Evolutionary conservation across 2,888 invertebrate species (phyloP), one percentile per base, ranked within the genome.

Genomic region (Ptilodon capucinus): DNA sequence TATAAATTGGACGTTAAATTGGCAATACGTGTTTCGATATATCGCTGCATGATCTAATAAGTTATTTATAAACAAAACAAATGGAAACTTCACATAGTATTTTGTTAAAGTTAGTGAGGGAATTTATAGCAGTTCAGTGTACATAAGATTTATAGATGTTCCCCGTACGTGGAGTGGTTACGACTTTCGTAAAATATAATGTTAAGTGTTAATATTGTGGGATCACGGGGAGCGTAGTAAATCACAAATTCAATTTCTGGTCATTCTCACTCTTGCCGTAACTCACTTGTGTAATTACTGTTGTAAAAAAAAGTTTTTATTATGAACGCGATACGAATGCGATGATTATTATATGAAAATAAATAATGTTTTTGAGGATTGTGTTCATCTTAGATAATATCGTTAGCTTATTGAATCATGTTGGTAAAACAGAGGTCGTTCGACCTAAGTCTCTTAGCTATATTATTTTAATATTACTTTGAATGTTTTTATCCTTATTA

Each of bases 81-180:
- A 62, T 61, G 47, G 42, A 49, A 48, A 65, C 40, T 60, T 59
- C 40, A 47, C 53, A 49, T 54, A 30, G 53, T 46, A 58, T 60
- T n/a, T 63, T 63, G 53, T 63, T 60, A 46, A 49, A 57, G 59
- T 51, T 54, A 45, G 49, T 53, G 49, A 45, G 55, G 57, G 59
- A 63, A 59, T 59, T 67, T 65, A 62, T 57, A 54, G 60, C 56
- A 64, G 54, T 65, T 65, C 55, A 52, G 48, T 55, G 61, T 54
- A 54, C 58, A 52, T 54, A 54, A 67, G 62, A 71, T 71, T 74
- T 73, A 74, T 66, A 44, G 58, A 58, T 65, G 48, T 59, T 64
- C 61, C 54, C 51, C 55, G 57, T 57, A 61, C 46, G 61, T 54
- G 60, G 57, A 65, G 52, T 32, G 51, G 65, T 62, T 60, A 65